Conservation (phyloP, 2,888 invertebrate genomes). For the Papilio gigon region DNA sequence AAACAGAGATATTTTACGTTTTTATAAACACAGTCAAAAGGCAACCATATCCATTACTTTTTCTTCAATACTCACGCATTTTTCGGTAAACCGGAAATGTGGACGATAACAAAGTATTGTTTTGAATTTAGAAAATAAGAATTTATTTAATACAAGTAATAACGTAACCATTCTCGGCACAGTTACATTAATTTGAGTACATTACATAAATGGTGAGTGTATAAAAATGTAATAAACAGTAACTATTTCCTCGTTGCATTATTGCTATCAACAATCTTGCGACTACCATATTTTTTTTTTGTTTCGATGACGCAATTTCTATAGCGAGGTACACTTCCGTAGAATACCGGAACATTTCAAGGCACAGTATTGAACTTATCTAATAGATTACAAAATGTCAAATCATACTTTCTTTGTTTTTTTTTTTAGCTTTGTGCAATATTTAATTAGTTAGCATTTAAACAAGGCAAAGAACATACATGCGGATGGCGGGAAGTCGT, state of each 20-base stretch:
- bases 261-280: not conserved
- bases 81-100: no score
- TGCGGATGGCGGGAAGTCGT: no score
- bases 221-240: constrained; percentile 21
- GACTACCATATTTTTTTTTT: constrained; percentile 5
- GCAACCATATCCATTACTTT: no score
- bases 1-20: no score
- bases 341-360: not conserved
- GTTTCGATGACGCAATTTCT: constrained; percentile 7
- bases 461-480: no score
- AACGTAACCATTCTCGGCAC: not conserved
- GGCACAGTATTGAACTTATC: not conserved
- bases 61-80: no score
- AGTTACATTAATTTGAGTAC: not conserved
- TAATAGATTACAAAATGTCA: not conserved
- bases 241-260: constrained; percentile 1
- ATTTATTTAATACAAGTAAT: no score
- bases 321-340: constrained; percentile 5
- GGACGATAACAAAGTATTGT: no score
- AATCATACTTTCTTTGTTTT: not conserved
- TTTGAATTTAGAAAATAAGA: no score
- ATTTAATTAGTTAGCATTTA: no score
- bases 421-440: not conserved
- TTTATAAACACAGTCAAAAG: no score
- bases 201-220: constrained; percentile 20